phyloP scores from a whole-genome alignment of 2,797 vertebrate genomes.

The Lacerta bilineata region DNA sequence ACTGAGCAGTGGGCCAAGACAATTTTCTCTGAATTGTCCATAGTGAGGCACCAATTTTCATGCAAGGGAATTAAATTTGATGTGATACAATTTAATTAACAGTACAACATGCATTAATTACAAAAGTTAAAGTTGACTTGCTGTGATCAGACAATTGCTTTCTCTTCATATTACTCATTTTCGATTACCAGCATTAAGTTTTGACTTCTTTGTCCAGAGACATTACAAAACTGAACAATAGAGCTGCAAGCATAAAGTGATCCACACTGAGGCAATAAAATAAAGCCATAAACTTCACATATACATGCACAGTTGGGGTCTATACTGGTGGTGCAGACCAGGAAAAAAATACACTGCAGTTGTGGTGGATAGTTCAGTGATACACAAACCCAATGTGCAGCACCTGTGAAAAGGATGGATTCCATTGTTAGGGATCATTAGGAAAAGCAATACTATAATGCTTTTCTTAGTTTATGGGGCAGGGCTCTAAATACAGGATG shows the following conservation, averaged over 20 bases:
- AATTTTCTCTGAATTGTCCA: conserved; percentile 15
- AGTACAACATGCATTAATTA: conserved; percentile 51
- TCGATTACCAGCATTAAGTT: conserved; percentile 3
- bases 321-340: background rate
- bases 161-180: conserved; percentile 32
- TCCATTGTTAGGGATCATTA: background rate
- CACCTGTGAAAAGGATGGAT: background rate
- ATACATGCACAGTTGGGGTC: background rate
- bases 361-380: background rate
- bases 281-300: conserved; percentile 1
- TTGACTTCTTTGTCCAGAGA: conserved; percentile 30
- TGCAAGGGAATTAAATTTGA: conserved; percentile 49
- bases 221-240: conserved; percentile 19
- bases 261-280: background rate
- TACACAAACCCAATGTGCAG: background rate
- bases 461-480: background rate
- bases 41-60: conserved; percentile 40
- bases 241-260: background rate
- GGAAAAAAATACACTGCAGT: background rate
- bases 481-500: too few species aligned
- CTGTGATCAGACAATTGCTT: conserved; percentile 18
- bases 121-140: conserved; percentile 35
- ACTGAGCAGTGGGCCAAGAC: background rate
- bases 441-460: background rate
- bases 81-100: conserved; percentile 44